phyloP scores from a whole-genome alignment of 2,888 invertebrate genomes.

The Agriopis aurantiaria region DNA sequence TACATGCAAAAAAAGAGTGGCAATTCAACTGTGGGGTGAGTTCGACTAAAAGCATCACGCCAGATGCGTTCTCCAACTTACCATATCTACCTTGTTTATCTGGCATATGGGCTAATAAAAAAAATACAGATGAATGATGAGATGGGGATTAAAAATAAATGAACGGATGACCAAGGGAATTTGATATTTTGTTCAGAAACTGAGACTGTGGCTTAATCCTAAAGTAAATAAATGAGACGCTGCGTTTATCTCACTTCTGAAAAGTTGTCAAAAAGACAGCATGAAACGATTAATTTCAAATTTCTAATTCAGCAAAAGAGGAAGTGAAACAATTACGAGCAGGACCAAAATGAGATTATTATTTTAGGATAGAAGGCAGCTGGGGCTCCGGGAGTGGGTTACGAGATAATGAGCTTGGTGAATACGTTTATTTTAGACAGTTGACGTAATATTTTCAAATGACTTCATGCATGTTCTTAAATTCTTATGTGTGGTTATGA shows the following conservation, averaged over 20 bases:
- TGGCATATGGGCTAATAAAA: not conserved
- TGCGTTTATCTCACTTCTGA: not conserved
- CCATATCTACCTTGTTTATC: not conserved
- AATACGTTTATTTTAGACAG: conserved; percentile 4
- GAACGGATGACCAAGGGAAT: too few relatives aligned
- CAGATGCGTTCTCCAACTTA: not conserved
- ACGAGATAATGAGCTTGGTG: conserved; percentile 5
- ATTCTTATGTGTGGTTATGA: too few relatives aligned
- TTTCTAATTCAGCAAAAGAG: conserved; percentile 13
- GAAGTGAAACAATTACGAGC: conserved; percentile 15
- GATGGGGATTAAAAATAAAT: too few relatives aligned
- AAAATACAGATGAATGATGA: too few relatives aligned
- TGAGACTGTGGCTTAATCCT: not conserved
- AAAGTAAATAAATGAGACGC: not conserved
- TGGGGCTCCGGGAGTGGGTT: conserved; percentile 12
- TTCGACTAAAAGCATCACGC: too few relatives aligned
- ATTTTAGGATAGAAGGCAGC: conserved; percentile 16
- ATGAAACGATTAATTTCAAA: conserved; percentile 8
- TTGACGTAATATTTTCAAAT: conserved; percentile 5
- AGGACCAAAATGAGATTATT: conserved; percentile 16
- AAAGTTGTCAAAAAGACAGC: conserved; percentile 1
- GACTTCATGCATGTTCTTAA: not conserved
- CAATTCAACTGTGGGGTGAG: too few relatives aligned
- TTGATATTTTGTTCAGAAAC: too few relatives aligned
- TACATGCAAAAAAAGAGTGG: too few relatives aligned